Evolutionary conservation across 2,888 invertebrate species (phyloP).

Genomic region (Drymonia ruficornis): DNA sequence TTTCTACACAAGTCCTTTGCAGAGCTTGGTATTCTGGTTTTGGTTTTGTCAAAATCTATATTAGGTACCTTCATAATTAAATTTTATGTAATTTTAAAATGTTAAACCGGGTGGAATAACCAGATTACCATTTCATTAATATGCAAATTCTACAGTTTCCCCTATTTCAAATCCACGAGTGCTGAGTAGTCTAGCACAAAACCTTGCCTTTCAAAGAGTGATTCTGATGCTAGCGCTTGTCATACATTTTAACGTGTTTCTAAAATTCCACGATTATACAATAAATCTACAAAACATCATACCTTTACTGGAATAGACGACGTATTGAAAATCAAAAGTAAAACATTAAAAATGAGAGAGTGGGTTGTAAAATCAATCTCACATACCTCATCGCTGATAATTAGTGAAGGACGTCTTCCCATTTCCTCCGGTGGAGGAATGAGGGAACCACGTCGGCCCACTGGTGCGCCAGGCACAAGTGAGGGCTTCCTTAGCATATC

Average conservation of each 20-base stretch:
- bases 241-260: slow-evolving; percentile 29
- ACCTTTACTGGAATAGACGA: slow-evolving; percentile 63
- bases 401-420: slow-evolving; percentile 94
- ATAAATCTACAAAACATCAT: slow-evolving; percentile 56
- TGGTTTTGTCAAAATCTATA: not conserved
- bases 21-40: slow-evolving; percentile 33
- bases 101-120: slow-evolving; percentile 11
- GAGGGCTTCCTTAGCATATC: slow-evolving; percentile 90
- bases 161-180: slow-evolving; percentile 28
- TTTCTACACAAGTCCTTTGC: slow-evolving; percentile 15
- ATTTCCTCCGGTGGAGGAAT: slow-evolving; percentile 95
- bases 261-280: slow-evolving; percentile 59
- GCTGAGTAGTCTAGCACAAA: slow-evolving; percentile 17
- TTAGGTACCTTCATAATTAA: not conserved
- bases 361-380: slow-evolving; percentile 22
- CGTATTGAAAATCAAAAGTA: slow-evolving; percentile 7
- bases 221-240: slow-evolving; percentile 46
- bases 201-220: slow-evolving; percentile 40
- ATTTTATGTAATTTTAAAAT: no score
- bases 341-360: slow-evolving; percentile 24
- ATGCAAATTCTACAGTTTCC: slow-evolving; percentile 25
- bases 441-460: slow-evolving; percentile 90
- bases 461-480: slow-evolving; percentile 85
- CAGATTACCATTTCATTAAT: slow-evolving; percentile 30
- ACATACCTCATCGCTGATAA: slow-evolving; percentile 97